phyloP scores from a whole-genome alignment of 2,797 vertebrate species.

The Synaphobranchus kaupii region DNA sequence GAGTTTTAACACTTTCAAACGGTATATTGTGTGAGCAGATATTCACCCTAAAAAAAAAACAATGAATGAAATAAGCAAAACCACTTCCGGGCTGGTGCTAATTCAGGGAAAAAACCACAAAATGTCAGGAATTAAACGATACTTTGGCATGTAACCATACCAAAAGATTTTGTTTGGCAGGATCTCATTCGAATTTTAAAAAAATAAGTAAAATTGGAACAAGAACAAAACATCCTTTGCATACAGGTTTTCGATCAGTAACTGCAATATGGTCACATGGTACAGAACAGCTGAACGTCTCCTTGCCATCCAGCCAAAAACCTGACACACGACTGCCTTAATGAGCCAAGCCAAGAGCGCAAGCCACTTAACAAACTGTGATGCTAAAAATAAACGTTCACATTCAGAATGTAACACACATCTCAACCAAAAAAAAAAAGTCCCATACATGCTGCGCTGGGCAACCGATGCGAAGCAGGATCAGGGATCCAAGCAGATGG shows the following conservation, averaged over 20 bases:
- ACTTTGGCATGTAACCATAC: neutral
- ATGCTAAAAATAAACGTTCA: conserved; percentile 63
- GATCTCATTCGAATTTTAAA: neutral
- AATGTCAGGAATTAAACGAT: neutral
- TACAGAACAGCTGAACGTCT: conserved; percentile 29
- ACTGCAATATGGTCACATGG: conserved; percentile 9
- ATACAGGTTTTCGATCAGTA: conserved; percentile 7
- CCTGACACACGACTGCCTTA: conserved; percentile 1
- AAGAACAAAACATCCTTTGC: neutral
- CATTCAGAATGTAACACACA: conserved; percentile 34
- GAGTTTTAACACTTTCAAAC: no score
- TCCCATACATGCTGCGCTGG: conserved; percentile 67
- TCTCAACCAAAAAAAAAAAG: conserved; percentile 39
- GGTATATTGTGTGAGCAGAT: no score
- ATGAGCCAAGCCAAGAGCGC: conserved; percentile 41
- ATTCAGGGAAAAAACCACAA: neutral
- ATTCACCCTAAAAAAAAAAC: no score
- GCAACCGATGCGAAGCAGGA: conserved; percentile 67
- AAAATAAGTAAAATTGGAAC: neutral
- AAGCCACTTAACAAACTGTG: conserved; percentile 55
- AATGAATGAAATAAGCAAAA: no score
- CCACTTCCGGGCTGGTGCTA: no score
- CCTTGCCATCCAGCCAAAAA: neutral
- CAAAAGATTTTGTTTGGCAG: neutral
- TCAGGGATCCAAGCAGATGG: conserved; percentile 80